phyloP scores from a whole-genome alignment of 2,797 vertebrate species.

The Heliangelus exortis region DNA sequence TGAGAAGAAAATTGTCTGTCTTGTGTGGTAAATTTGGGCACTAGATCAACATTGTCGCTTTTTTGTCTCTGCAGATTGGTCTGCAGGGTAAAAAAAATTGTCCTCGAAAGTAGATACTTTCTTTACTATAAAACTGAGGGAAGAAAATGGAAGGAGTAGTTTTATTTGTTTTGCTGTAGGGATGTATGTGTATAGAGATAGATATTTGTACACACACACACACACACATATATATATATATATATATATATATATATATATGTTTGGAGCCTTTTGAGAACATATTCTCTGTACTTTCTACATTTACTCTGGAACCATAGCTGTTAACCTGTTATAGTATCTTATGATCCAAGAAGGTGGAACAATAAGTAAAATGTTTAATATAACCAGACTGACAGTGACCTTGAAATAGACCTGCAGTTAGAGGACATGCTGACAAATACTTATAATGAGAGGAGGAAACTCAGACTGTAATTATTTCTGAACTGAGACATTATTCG shows the following conservation, averaged over 20 bases:
- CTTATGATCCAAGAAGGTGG: neutral
- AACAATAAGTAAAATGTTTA: neutral
- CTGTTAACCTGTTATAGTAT: neutral
- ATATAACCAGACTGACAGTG: neutral
- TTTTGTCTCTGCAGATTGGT: neutral
- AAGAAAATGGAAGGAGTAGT: neutral
- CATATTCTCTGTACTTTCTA: neutral
- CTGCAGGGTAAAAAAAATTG: neutral
- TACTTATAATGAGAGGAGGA: fast-evolving
- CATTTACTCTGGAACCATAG: neutral
- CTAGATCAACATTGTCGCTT: fast-evolving
- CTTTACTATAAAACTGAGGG: neutral
- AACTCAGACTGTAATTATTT: neutral
- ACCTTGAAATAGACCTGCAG: neutral
- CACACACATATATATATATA: too few relatives aligned
- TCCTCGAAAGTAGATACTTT: neutral
- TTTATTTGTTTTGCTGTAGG: neutral
- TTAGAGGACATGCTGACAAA: neutral
- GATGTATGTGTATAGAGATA: neutral
- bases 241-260: neutral
- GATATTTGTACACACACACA: neutral
- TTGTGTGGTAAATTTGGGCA: neutral
- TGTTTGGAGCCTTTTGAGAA: neutral
- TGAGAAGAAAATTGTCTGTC: neutral
- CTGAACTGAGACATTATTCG: neutral